These are phyloP conservation scores for Embidobia sp. DNA, from an alignment of 2,888 invertebrate species.

Conservation along the genomic window DNA sequence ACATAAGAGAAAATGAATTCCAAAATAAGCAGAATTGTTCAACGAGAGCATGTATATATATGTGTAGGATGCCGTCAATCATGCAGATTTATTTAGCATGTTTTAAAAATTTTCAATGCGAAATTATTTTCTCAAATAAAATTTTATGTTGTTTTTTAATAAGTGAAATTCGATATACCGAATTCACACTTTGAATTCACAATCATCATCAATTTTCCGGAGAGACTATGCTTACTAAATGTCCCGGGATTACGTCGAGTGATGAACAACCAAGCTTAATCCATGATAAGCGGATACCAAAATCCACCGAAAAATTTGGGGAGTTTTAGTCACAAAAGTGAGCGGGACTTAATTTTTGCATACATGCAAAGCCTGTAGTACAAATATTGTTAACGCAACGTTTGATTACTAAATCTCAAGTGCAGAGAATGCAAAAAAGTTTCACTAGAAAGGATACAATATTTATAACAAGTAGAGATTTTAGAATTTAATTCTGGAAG, in stretches of 20 bases:
- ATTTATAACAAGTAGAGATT: no score
- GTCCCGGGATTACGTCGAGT: slow-evolving; percentile 54
- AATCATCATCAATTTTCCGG: slow-evolving; percentile 61
- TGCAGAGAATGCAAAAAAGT: no score
- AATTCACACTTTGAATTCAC: slow-evolving; percentile 51
- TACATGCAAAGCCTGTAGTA: not conserved
- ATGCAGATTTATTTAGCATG: no score
- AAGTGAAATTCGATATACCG: slow-evolving; percentile 44
- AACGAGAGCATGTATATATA: no score
- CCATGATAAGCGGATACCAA: slow-evolving; percentile 60
- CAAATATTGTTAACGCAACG: no score
- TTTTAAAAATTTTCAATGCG: no score
- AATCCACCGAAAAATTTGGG: slow-evolving; percentile 59
- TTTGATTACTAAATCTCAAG: no score
- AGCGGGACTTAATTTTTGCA: slow-evolving; percentile 44
- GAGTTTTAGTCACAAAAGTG: slow-evolving; percentile 32
- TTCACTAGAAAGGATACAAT: no score
- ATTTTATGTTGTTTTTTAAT: slow-evolving; percentile 42
- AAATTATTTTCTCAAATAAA: slow-evolving; percentile 19
- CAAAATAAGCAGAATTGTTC: no score
- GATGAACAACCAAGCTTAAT: slow-evolving; percentile 62
- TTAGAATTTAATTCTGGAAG: not conserved
- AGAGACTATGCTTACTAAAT: slow-evolving; percentile 52
- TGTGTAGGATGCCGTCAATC: no score
- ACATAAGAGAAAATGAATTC: no score